Base-by-base conservation (phyloP, 2,888 invertebrate genomes). In the Brachylomia viminalis region DNA sequence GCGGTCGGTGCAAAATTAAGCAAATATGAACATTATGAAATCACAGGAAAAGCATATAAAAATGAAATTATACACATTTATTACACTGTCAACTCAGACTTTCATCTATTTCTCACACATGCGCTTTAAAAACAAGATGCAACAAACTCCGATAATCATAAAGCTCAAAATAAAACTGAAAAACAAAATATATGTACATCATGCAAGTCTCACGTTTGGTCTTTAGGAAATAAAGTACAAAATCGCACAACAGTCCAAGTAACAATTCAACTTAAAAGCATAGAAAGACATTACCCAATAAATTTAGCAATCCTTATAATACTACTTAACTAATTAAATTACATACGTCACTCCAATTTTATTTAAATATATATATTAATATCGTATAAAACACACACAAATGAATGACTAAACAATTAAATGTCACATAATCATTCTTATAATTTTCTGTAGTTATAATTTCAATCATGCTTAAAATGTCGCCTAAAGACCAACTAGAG, bases 121-220 rank as follows among this genome's bases (percentile, higher is more conserved):
- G 96, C 96, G 94, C 94, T 91, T 93, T 76, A 91, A 93, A 75
- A 93, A 91, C 90, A 92, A 91, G 86, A 94, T 93, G 94, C 93
- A 93, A 92, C 92, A 94, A 92, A 93, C 92, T 90, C 83, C 76
- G 88, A 86, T 85, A 89, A 88, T 88, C 85, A 88, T 80, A 54
- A 95, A 96, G 95, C 95, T 91, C 87, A 89, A 91, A 92, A 90
- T 87, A 91, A 91, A 88, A 94, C 83, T 92, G 91, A 93, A 94
- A 94, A 94, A 93, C 77, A 93, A 93, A 94, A 93, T 86, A 92
- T 90, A 92, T 90, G 85, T 88, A 92, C 86, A 92, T 87, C 96
- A 96, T 96, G 96, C 96, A 95, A 93, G 90, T 95, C 95, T 96
- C 95, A 94, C 95, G 96, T 96, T 96, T 96, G 96, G 96, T 96